Evolutionary conservation across 2,797 vertebrate species (phyloP), one percentile per base, ranked within the genome.

Genomic region (Triplophysa bombifrons): DNA sequence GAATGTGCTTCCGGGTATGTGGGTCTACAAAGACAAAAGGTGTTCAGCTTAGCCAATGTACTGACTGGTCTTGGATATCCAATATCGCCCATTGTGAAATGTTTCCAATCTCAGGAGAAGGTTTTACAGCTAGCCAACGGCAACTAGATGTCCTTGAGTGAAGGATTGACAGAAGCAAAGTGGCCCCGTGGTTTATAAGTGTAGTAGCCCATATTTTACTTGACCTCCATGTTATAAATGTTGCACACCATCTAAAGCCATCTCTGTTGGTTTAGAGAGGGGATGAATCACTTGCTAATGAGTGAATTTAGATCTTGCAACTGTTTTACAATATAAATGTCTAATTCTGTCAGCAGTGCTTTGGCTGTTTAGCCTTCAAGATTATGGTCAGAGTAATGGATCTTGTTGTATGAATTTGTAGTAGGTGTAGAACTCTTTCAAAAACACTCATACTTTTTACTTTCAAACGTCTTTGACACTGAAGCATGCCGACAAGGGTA

Each of bases 101-200:
- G 2, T 80, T 65, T 86, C 75, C 79, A 82, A 81, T 87, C 80
- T 85, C 77, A 84, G 81, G 25, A 58, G 76, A 84, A 80, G 77
- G 67, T 84, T 89, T 89, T 85, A 85, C 78, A 80, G 60, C 68
- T 65, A 55, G 53, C 68, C 68, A 64, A 84, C 74, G 20, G 30
- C 77, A 83, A 58, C 75, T 82, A 44, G 80, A 88, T 89, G 84
- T 87, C 88, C 84, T 87, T 87, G 77, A 78, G 46, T 44, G 67
- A 61, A 84, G 82, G 60, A 76, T 63, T 78, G 81, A 82, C 74
- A 79, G 72, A 73, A 74, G 78, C 84, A 84, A 55, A 73, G 19
- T n/a, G 17, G 38, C 50, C 38, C 55, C 81, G 70, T 46, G 75
- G 66, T 75, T 82, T 82, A 51, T 78, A 71, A 69, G 19, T 53